phyloP scores from a whole-genome alignment of 2,797 vertebrate genomes.

The Eurystomus glaucurus region DNA sequence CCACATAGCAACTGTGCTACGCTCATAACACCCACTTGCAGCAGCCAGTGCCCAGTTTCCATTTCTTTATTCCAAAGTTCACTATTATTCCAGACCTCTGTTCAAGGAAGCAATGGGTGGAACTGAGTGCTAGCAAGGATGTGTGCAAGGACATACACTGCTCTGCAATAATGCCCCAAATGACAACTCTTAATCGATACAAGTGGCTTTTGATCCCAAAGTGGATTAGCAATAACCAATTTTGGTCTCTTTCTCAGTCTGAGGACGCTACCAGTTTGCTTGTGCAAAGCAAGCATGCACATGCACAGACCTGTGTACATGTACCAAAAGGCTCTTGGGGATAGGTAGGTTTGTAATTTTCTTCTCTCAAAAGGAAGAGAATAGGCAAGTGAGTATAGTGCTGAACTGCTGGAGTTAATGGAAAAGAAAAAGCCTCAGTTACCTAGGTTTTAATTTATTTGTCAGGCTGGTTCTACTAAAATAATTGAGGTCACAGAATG shows the following conservation, averaged over 20 bases:
- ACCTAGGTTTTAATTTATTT: constrained; percentile 1
- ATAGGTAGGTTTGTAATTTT: neutral
- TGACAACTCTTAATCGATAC: neutral
- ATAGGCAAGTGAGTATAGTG: neutral
- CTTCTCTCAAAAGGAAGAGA: neutral
- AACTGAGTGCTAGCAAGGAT: neutral
- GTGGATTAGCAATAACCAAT: neutral
- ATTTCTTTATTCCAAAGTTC: neutral
- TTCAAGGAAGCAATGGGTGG: neutral
- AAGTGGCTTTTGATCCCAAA: neutral
- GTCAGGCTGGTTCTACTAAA: constrained; percentile 12
- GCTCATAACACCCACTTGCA: accelerated
- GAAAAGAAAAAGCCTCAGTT: neutral
- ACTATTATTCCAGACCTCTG: neutral
- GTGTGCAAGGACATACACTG: neutral
- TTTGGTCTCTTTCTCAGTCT: neutral
- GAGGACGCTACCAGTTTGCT: neutral
- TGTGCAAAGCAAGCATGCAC: neutral
- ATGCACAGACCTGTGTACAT: neutral
- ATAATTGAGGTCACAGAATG: neutral
- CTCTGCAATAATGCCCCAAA: neutral
- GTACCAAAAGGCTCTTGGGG: neutral
- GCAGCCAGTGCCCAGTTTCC: neutral
- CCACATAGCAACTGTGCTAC: neutral
- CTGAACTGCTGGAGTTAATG: neutral